Evolutionary conservation across 1,140 invertebrate genomes (phyloP).

Genomic region (Aphaenogaster floridana): DNA sequence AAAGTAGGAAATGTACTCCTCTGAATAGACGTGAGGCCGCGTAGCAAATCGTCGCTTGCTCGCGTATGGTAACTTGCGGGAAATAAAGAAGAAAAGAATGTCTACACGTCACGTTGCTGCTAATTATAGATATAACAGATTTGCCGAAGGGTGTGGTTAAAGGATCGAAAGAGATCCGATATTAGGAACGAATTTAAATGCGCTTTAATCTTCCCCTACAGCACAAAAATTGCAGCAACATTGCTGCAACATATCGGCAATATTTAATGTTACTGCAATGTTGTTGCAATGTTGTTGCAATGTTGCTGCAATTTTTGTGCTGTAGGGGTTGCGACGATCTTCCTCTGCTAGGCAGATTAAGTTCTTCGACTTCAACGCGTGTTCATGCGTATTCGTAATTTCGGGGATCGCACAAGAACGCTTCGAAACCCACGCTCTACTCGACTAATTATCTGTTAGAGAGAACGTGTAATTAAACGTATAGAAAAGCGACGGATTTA

Average conservation of each 20-base stretch:
- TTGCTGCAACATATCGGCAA: too few species aligned
- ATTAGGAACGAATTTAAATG: constrained; percentile 29
- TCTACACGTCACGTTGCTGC: not conserved
- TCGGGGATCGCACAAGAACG: not conserved
- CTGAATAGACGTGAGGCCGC: constrained; percentile 27
- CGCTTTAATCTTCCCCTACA: not conserved
- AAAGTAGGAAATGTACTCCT: constrained; percentile 72
- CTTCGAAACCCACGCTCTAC: not conserved
- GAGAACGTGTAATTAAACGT: constrained; percentile 48
- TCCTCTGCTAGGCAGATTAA: not conserved
- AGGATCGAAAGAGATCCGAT: not conserved
- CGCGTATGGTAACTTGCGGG: constrained; percentile 5
- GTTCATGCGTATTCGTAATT: not conserved
- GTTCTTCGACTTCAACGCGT: not conserved
- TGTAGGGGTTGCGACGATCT: not conserved
- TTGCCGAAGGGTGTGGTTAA: not conserved
- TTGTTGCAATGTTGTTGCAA: too few species aligned
- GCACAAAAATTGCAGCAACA: too few species aligned
- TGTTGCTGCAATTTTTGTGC: too few species aligned
- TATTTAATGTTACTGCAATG: too few species aligned
- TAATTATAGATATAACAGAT: constrained; percentile 19
- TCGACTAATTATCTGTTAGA: constrained; percentile 45
- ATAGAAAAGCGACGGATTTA: constrained; percentile 56
- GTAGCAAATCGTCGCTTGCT: constrained; percentile 49
- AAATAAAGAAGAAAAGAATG: constrained; percentile 14